These are phyloP conservation scores for Agriotes lineatus DNA, from an alignment of 2,888 invertebrate genomes.

Conservation along the genomic window DNA sequence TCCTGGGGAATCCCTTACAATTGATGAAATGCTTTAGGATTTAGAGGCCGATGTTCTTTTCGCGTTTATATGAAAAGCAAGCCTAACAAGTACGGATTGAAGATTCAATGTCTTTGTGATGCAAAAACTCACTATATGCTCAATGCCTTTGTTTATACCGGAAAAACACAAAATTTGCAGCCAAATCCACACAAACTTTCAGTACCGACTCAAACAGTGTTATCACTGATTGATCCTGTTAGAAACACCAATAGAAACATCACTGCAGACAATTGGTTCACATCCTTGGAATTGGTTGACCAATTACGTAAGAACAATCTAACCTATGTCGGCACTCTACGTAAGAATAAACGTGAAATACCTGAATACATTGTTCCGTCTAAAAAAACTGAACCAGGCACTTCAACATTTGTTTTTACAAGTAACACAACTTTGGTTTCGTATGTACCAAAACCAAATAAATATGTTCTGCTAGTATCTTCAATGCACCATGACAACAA, in stretches of 20 bases:
- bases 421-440: background rate
- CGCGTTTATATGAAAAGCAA: slow-evolving; percentile 11
- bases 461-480: background rate
- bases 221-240: background rate
- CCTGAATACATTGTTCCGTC: background rate
- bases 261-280: slow-evolving; percentile 11
- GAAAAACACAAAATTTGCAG: background rate
- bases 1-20: slow-evolving; percentile 1
- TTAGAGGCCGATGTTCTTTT: slow-evolving; percentile 31
- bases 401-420: background rate
- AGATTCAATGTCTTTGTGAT: slow-evolving; percentile 3
- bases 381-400: background rate
- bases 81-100: slow-evolving; percentile 16
- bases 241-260: background rate
- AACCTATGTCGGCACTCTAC: background rate
- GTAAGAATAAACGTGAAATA: background rate
- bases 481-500: too few relatives aligned
- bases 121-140: slow-evolving; percentile 18
- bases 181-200: background rate
- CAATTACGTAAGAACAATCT: background rate
- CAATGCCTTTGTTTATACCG: slow-evolving; percentile 35
- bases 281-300: background rate
- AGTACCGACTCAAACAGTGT: background rate
- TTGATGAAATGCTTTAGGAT: slow-evolving; percentile 28
- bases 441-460: background rate